Evolutionary conservation across 2,797 vertebrate species (phyloP), one percentile per base, ranked within the genome.

Genomic region (Poecilia picta): DNA sequence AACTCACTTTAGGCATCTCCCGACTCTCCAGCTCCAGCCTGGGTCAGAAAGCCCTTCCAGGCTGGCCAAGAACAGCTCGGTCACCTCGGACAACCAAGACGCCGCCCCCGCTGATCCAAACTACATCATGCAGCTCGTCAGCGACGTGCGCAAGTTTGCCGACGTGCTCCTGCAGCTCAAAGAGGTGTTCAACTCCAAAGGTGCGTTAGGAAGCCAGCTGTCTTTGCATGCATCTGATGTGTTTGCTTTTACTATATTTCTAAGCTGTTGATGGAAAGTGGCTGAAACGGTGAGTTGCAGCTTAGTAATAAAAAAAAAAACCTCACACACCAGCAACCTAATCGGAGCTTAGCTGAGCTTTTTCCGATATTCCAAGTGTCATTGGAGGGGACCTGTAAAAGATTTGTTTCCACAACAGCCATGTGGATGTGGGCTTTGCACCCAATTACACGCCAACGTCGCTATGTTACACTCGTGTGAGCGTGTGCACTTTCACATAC

Each of bases 41-140:
- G 59, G 87, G 33, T 87, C 89, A 0, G 46, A 80, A 0, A 57
- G 83, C 62, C 76, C 84, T 0, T 8, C 72, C 0, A 94, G 96
- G 83, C 89, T 90, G 81, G 91, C 91, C 80, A 97, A 96, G 89
- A 96, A 95, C 53, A 91, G 92, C 82, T 96, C 95, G 0, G 85
- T 94, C 91, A 95, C 94, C 94, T 94, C 94, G 0, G 96, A 97
- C 80, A 93, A 91, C 84, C 92, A 92, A 5, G 96, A 97, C 8
- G 83, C 70, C 72, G 92, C 95, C 23, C 46, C 72, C 59, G 95
- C 97, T 8, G 97, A 99, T 89, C 97, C 98, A 7, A 95, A 98
- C 85, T 98, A 98, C 81, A 98, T 99, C 87, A 98, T 97, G 97
- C 97, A 98, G 89, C 95, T 98, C 89, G 98, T 98, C 91, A 97